Evolutionary conservation across 2,888 invertebrate species (phyloP), one percentile per base, ranked within the genome.

Genomic region (Platycnemis pennipes): DNA sequence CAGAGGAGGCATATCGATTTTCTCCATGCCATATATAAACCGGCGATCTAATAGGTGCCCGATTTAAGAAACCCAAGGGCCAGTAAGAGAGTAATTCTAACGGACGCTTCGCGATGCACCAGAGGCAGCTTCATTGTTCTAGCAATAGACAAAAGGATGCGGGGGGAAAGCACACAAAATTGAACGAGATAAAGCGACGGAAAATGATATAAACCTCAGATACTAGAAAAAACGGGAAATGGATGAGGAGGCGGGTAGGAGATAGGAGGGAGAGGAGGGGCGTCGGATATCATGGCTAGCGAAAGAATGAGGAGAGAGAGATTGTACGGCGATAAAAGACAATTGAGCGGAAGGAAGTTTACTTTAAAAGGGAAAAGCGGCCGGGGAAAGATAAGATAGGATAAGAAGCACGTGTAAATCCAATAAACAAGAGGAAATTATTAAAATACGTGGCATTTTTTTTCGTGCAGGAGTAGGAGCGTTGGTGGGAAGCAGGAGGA

Each of bases 271-370:
- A 22, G 53, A 45, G 53, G 26, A 53, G 89, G 89, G 31, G 53
- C 37, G 19, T 16, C 5, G n/a, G 42, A 56, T 56, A 89, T 89
- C 89, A 56, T 89, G 89, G 89, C 89, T 53, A 89, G 56, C 53
- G 56, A 89, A 89, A 89, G 89, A 89, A 89, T 89, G 89, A 89
- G 88, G 49, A 49, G 88, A 49, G 88, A 49, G 88, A 88, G 89
- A 89, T 89, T 89, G 89, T 56, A 56, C 42, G 89, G 42, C 89
- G 89, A 89, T 89, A 89, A 56, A 56, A 89, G 89, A 89, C 89
- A 89, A 89, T 89, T 56, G 89, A 89, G 89, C 89, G 89, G 89
- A 89, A 89, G 89, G 89, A 89, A 89, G 89, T 89, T 53, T 53
- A 56, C 89, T 89, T 56, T 89, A 89, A 89, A 86, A 89, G 56